Conservation (phyloP, 2,888 invertebrate genomes). For the Allacma fusca region DNA sequence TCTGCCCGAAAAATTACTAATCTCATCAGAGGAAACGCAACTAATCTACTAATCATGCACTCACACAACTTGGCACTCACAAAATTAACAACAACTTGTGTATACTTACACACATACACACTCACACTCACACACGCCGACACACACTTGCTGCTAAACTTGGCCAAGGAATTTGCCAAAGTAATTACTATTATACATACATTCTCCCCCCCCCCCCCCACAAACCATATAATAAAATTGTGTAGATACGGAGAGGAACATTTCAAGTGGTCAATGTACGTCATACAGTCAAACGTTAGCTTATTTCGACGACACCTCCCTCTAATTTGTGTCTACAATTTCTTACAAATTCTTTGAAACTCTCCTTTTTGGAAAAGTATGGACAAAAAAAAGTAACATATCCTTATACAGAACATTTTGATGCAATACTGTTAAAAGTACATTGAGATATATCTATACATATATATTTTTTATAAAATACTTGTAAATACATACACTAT, state of each 20-base stretch:
- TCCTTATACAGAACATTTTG: background rate
- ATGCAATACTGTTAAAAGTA: constrained; percentile 20
- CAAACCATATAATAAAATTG: too few species aligned
- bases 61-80: constrained; percentile 12
- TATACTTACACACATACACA: too few species aligned
- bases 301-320: background rate
- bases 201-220: too few species aligned
- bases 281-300: background rate
- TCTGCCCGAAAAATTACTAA: constrained; percentile 27
- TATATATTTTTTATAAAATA: background rate
- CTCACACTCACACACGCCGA: background rate
- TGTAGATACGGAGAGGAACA: too few species aligned
- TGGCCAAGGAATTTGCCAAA: constrained; percentile 25
- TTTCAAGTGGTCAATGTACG: constrained; percentile 6
- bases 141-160: background rate
- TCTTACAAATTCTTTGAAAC: too few species aligned
- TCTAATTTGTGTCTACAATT: background rate
- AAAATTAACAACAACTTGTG: constrained; percentile 11
- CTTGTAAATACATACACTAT: background rate
- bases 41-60: constrained; percentile 17
- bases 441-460: background rate
- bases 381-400: background rate
- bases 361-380: background rate
- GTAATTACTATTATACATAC: background rate
- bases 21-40: constrained; percentile 20